These are phyloP conservation scores for Petrolisthes cinctipes DNA, from an alignment of 2,888 invertebrate species.

Conservation along the genomic window DNA sequence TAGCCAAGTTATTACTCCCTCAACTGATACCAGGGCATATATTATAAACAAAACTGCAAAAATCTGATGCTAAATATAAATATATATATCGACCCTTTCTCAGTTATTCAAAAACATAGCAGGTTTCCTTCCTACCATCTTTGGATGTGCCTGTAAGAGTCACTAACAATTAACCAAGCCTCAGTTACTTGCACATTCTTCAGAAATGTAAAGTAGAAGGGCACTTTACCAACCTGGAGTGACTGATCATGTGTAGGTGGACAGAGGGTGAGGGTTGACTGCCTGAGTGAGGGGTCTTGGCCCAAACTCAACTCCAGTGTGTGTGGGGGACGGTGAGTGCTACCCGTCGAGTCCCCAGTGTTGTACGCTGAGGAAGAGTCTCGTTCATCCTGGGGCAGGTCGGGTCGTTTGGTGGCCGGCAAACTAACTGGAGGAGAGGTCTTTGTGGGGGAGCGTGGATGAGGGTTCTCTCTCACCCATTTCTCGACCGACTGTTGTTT, in stretches of 20 bases:
- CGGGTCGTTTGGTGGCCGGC: conserved; percentile 37
- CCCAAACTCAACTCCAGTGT: conserved; percentile 73
- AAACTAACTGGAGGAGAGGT: conserved; percentile 28
- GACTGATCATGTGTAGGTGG: conserved; percentile 51
- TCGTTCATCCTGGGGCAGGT: conserved; percentile 70
- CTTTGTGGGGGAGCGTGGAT: conserved; percentile 35
- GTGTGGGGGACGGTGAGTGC: conserved; percentile 69
- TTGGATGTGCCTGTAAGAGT: not conserved
- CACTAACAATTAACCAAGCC: too few relatives aligned
- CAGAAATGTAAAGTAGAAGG: not conserved
- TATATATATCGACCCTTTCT: not conserved
- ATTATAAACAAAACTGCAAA: too few relatives aligned
- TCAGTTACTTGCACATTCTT: not conserved
- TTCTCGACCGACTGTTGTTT: conserved; percentile 50
- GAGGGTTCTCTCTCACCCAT: conserved; percentile 52
- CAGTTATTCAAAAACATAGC: not conserved
- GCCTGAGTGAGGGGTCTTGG: conserved; percentile 57
- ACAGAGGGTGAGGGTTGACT: conserved; percentile 64
- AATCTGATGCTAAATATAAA: not conserved
- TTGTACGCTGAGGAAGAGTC: conserved; percentile 82
- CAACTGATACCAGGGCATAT: too few relatives aligned
- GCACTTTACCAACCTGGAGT: conserved; percentile 43
- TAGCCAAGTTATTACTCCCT: too few relatives aligned
- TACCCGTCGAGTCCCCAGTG: conserved; percentile 82
- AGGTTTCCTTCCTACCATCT: not conserved